phyloP scores from a whole-genome alignment of 37 sponge, comb jelly and placozoan genomes.

The Oopsacas minuta region DNA sequence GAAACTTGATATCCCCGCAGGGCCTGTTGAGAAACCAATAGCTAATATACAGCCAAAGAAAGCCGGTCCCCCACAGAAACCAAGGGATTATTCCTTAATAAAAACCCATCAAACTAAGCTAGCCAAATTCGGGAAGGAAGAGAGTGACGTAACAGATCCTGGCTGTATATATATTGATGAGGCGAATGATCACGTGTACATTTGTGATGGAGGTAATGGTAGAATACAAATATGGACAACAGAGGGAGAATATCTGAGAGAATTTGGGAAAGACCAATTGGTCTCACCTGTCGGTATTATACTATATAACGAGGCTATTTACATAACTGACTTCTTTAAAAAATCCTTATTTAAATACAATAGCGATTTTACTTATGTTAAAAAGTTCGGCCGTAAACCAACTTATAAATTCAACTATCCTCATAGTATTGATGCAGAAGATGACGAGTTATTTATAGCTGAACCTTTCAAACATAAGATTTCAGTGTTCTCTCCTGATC shows the following conservation, averaged over 20 bases:
- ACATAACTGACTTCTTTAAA: neutral
- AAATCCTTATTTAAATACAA: neutral
- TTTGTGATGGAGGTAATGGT: neutral
- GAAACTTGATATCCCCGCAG: neutral
- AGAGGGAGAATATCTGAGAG: neutral
- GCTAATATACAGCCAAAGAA: neutral
- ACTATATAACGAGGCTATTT: neutral
- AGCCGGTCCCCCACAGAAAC: neutral
- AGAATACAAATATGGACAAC: neutral
- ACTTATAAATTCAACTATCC: neutral
- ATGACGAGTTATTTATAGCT: neutral
- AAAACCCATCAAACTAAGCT: neutral
- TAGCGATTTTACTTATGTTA: neutral
- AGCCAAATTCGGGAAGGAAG: neutral
- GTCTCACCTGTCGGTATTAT: neutral
- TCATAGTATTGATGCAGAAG: neutral
- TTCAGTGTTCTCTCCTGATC: neutral
- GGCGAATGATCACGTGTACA: neutral
- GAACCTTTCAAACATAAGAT: slow-evolving; percentile 2
- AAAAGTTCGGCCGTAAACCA: neutral
- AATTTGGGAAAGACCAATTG: neutral
- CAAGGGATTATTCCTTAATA: neutral
- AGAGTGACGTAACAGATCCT: neutral
- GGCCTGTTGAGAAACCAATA: neutral
- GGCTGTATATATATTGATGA: neutral